Evolutionary conservation across 2,888 invertebrate species (phyloP), one percentile per base, ranked within the genome.

Genomic region (Parasteatoda lunata): DNA sequence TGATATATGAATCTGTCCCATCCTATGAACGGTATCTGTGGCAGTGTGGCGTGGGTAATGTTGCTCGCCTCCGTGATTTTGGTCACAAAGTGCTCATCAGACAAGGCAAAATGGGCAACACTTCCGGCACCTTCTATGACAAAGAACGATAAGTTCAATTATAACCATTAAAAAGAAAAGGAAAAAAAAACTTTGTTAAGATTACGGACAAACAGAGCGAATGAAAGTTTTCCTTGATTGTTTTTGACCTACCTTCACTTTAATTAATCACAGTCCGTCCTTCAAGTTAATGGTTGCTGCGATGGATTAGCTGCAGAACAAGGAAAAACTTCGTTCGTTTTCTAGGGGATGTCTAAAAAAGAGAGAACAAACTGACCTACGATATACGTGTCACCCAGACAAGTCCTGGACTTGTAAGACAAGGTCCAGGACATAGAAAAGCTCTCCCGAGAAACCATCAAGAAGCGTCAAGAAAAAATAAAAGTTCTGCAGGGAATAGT

Each of bases 351-450:
- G 66, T 68, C 15, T 9, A 51, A 80, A 59, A 30, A 30, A 30
- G 30, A 59, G 59, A 59, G 49, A 71, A 77, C 77, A 48, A 70
- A 71, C 65, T 85, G 85, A 85, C 85, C 85, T 85, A 71, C 71
- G 71, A 77, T 81, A 77, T 77, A 77, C 72, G 75, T 87, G 86
- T 87, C 86, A 87, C 68, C 68, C 68, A 52, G 86, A 81, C 82
- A 69, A 82, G 86, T 78, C 82, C 86, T 69, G 47, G 64, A 49
- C 82, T 30, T 87, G 86, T 87, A n/a, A 51, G 86, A 87, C 86
- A 87, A 54, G 68, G 65, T 51, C n/a, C 69, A 66, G 66, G 64
- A 87, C 86, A 87, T 52, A 13, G 86, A 77, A 87, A 87, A 82
- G 86, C 86, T 87, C 73, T 87, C 77, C 47, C 78, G 45, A 77